Percentiles rank a stretch among this genome's conserved stretches.
These are phyloP conservation scores for Nephrotoma flavescens DNA, from an alignment of 2,888 invertebrate genomes.

Conservation along the genomic window DNA sequence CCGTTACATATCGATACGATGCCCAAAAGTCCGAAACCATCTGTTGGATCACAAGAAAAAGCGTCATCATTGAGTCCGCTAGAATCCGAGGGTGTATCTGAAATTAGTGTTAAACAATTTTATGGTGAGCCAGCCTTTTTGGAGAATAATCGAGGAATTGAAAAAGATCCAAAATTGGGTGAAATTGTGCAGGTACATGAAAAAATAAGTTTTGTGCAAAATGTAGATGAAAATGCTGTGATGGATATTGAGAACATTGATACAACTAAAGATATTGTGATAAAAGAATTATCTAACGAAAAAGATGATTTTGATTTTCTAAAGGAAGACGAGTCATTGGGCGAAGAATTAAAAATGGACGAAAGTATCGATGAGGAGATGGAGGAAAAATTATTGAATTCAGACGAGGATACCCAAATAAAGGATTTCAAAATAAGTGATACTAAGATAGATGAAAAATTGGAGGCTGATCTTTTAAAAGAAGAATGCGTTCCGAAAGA, in stretches of 20 bases:
- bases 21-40: constrained; percentile 5
- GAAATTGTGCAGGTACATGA: constrained; percentile 27
- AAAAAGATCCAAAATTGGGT: constrained; percentile 31
- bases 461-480: background rate
- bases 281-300: background rate
- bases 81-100: constrained; percentile 28
- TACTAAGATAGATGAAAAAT: constrained; percentile 1
- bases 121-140: constrained; percentile 32
- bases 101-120: constrained; percentile 31
- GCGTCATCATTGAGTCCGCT: constrained; percentile 27
- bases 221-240: background rate
- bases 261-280: background rate
- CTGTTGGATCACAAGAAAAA: constrained; percentile 16
- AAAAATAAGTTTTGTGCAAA: constrained; percentile 6
- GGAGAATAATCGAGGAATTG: constrained; percentile 32
- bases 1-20: constrained; percentile 9
- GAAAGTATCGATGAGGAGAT: constrained; percentile 5
- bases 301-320: background rate
- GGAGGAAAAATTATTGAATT: background rate
- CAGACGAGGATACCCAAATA: background rate
- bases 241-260: constrained; percentile 2
- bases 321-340: background rate
- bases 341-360: constrained; percentile 5
- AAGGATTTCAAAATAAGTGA: background rate
- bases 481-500: constrained; percentile 6